Percentiles rank a stretch among this genome's conserved stretches.
Evolutionary conservation across 2,113 vertebrate species (phyloP).

Genomic region (Holacanthus passer): DNA sequence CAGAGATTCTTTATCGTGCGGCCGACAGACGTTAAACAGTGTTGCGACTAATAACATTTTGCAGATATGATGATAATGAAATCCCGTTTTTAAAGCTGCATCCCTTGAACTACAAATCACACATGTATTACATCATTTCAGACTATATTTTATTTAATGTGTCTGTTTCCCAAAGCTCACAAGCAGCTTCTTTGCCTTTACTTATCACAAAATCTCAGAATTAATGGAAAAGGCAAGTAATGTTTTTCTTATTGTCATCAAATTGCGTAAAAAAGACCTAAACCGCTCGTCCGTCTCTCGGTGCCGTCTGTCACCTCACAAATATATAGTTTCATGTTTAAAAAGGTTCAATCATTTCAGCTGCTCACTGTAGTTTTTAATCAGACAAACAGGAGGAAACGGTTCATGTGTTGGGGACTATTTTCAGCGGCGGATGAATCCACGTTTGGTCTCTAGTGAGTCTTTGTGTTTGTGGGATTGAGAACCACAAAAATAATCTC

Average conservation of each 20-base stretch:
- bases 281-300: no score
- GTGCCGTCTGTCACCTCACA: no score
- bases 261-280: no score
- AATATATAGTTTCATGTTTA: no score
- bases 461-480: no score
- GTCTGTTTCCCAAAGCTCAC: background rate
- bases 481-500: no score
- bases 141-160: background rate
- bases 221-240: background rate
- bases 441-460: no score
- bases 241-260: background rate
- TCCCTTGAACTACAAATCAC: background rate
- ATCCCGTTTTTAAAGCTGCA: background rate
- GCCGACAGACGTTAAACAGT: background rate
- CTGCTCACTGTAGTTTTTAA: no score
- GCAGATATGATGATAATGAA: conserved; percentile 6
- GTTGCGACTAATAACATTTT: background rate
- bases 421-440: no score
- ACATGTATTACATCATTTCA: background rate
- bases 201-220: background rate
- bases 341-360: no score
- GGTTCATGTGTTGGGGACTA: no score
- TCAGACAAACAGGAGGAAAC: no score
- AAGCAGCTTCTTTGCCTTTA: background rate
- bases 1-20: background rate